phyloP scores from a whole-genome alignment of 53 echinoderm and acorn worm genomes.

The Patiria pectinifera region DNA sequence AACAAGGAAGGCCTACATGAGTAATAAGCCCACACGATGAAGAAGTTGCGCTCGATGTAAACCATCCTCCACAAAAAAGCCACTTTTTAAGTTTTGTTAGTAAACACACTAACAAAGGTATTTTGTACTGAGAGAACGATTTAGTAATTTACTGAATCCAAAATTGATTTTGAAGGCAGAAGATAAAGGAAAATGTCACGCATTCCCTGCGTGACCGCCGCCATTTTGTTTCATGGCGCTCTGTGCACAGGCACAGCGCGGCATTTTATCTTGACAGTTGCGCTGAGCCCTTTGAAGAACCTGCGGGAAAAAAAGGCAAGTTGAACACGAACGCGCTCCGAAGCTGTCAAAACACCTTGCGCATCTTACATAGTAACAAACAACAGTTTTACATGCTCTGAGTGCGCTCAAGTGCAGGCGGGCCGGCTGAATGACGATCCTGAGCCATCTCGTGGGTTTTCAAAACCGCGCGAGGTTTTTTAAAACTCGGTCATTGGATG shows the following conservation, averaged over 20 bases:
- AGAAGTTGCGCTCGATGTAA: too few species aligned
- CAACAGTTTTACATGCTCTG: conserved; percentile 53
- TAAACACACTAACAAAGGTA: too few species aligned
- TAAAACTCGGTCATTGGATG: not conserved
- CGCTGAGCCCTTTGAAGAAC: not conserved
- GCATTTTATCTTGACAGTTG: conserved; percentile 22
- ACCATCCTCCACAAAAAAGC: too few species aligned
- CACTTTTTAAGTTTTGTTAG: too few species aligned
- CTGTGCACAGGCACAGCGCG: not conserved
- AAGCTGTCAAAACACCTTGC: conserved; percentile 53
- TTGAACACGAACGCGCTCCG: not conserved
- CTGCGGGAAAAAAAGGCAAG: not conserved
- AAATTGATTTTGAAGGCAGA: too few species aligned
- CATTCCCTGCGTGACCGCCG: too few species aligned
- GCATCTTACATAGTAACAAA: conserved; percentile 52
- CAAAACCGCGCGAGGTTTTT: not conserved
- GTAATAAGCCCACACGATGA: too few species aligned
- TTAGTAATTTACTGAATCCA: too few species aligned
- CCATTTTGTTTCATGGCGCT: not conserved
- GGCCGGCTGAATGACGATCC: conserved; percentile 15
- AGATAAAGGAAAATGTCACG: too few species aligned
- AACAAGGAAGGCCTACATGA: too few species aligned
- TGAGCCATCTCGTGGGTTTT: conserved; percentile 16
- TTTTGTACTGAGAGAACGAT: too few species aligned
- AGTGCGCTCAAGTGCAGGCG: conserved; percentile 36